Evolutionary conservation across 2,113 vertebrate species (phyloP), one percentile per base, ranked within the genome.

Genomic region (Cebus imitator): DNA sequence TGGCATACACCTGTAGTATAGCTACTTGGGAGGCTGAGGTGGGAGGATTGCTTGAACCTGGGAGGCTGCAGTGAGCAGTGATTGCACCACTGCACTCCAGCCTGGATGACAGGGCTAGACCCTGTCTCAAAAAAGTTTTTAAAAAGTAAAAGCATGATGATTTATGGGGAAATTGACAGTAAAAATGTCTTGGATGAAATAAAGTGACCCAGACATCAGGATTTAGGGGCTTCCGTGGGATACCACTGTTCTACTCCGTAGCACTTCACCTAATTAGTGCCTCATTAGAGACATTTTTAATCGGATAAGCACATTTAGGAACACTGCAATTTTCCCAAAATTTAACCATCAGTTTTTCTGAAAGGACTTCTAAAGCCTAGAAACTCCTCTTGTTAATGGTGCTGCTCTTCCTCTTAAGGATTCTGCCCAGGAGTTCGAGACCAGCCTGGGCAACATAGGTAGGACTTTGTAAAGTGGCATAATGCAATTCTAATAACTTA

Each of bases 401-500:
- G 72, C 20, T 93, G 81, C 64, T 43, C 17, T 43, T 75, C 32
- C 27, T 64, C 43, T 92, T 87, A 85, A 90, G 57, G 50, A 35
- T 50, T 92, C 37, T 90, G 37, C 43, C 57, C 61, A 64, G 61
- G 27, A 64, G 61, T 30, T 64, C 27, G 13, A 30, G 27, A 64
- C 32, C 66, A 68, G 66, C 66, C 66, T 68, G 32, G 32, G 66
- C 6, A 35, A 68, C 66, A 68, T 16, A n/a, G 14, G 13, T 32
- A 68, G 32, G 93, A 73, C 58, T 91, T 93, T 64, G 37, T 40
- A 43, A 70, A 84, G 27, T 82, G 12, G n/a, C 82, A 73, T 55
- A 61, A 68, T 82, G 12, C 32, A 90, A 30, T 45, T 68, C 70
- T 92, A 68, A 40, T 61, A 37, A 95, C 90, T 96, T 83, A 93